Percentiles rank a stretch among this genome's conserved stretches.
phyloP scores from a whole-genome alignment of 2,888 invertebrate species.

The Tetheella fluctuosa region DNA sequence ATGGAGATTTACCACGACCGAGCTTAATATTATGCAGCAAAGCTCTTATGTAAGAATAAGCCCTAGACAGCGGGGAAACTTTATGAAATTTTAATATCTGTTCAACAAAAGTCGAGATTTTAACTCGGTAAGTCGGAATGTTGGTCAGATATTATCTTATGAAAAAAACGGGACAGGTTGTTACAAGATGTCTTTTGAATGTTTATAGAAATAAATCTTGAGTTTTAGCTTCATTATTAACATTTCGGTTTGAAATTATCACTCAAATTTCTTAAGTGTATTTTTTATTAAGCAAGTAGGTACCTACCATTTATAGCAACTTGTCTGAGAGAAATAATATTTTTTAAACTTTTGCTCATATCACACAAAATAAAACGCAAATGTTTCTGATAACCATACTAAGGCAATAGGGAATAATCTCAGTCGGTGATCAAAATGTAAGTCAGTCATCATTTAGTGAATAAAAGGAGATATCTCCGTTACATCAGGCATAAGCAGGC shows the following conservation, averaged over 20 bases:
- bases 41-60: conserved; percentile 64
- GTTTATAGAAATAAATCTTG: neutral
- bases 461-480: neutral
- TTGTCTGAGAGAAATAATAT: too few relatives aligned
- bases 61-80: conserved; percentile 60
- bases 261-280: too few relatives aligned
- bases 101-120: conserved; percentile 49
- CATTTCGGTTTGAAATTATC: too few relatives aligned
- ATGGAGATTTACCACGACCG: conserved; percentile 59
- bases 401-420: too few relatives aligned
- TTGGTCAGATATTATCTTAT: conserved; percentile 22
- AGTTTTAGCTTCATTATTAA: neutral
- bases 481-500: neutral
- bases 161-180: conserved; percentile 21
- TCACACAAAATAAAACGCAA: too few relatives aligned
- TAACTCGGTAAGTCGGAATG: conserved; percentile 40
- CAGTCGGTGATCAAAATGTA: too few relatives aligned
- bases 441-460: neutral
- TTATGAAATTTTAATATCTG: conserved; percentile 73
- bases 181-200: neutral
- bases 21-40: conserved; percentile 65
- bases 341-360: too few relatives aligned
- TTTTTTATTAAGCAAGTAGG: too few relatives aligned
- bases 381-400: too few relatives aligned
- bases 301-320: too few relatives aligned